Conservation (phyloP, 1,140 invertebrate genomes). For the Drusus annulatus region DNA sequence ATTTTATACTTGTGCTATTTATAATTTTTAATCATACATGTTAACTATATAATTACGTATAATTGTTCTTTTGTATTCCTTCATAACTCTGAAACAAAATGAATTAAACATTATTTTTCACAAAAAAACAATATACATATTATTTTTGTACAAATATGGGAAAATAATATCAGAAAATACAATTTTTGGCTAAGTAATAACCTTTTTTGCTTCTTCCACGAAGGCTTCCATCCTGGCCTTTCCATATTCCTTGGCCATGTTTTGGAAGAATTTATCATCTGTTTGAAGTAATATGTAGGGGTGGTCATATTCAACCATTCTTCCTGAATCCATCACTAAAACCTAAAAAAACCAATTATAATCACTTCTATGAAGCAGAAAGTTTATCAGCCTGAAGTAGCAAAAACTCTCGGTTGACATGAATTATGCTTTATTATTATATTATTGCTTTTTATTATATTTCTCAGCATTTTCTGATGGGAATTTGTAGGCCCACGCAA, state of each 20-base stretch:
- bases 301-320: slow-evolving; percentile 70
- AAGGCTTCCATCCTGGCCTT: slow-evolving; percentile 21
- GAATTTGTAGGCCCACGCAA: too few relatives aligned
- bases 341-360: slow-evolving; percentile 63
- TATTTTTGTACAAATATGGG: too few relatives aligned
- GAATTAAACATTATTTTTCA: background rate
- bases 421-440: too few relatives aligned
- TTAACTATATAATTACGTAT: too few relatives aligned
- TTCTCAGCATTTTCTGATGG: too few relatives aligned
- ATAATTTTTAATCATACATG: too few relatives aligned
- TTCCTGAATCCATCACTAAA: slow-evolving; percentile 78
- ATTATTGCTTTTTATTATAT: too few relatives aligned
- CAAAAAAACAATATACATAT: background rate
- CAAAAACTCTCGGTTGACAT: too few relatives aligned
- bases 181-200: background rate
- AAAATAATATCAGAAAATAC: too few relatives aligned
- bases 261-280: slow-evolving; percentile 59
- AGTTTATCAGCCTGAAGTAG: too few relatives aligned
- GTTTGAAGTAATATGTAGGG: slow-evolving; percentile 74
- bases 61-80: background rate
- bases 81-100: slow-evolving; percentile 34
- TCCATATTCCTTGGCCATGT: slow-evolving; percentile 61
- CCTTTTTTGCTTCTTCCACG: slow-evolving; percentile 10
- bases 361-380: too few relatives aligned
- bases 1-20: too few relatives aligned